A percentile compares a stretch with the other conserved stretches of the same genome.
phyloP scores from a whole-genome alignment of 2,888 invertebrate species.

The Gisinianus flammeolus region DNA sequence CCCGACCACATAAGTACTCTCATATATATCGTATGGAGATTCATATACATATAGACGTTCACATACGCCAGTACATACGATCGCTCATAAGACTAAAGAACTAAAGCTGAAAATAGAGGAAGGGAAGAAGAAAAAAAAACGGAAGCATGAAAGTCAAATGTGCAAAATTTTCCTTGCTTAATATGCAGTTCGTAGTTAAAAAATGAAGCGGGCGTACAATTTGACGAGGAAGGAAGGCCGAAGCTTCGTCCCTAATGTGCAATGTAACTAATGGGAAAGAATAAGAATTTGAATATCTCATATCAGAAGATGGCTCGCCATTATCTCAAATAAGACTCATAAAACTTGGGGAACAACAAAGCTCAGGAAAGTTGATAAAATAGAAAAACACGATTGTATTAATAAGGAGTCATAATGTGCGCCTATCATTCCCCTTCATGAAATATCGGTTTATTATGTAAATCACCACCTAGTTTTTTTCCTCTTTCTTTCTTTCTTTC shows the following conservation, averaged over 20 bases:
- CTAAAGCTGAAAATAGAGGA: neutral
- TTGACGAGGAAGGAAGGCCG: conserved; percentile 40
- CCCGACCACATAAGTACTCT: neutral
- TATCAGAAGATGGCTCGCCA: conserved; percentile 37
- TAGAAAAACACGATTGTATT: conserved; percentile 49
- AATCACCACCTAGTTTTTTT: conserved; percentile 46
- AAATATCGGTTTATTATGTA: conserved; percentile 55
- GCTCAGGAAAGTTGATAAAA: conserved; percentile 41
- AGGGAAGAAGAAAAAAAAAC: conserved; percentile 35
- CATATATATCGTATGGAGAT: neutral
- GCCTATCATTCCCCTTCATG: conserved; percentile 48
- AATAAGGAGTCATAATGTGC: conserved; percentile 53
- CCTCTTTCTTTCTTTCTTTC: neutral
- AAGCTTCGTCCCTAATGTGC: conserved; percentile 47
- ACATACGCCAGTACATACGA: too few relatives aligned
- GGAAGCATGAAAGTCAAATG: conserved; percentile 54
- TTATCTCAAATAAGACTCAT: conserved; percentile 45
- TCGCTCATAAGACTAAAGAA: too few relatives aligned
- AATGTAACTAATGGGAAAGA: conserved; percentile 51
- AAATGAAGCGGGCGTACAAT: conserved; percentile 38
- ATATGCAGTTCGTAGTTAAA: conserved; percentile 49
- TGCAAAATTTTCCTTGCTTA: conserved; percentile 51
- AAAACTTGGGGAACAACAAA: conserved; percentile 45
- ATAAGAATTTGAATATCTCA: conserved; percentile 43
- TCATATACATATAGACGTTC: neutral